phyloP scores from a whole-genome alignment of 2,113 vertebrate genomes.

The Myanophis thanlyinensis region DNA sequence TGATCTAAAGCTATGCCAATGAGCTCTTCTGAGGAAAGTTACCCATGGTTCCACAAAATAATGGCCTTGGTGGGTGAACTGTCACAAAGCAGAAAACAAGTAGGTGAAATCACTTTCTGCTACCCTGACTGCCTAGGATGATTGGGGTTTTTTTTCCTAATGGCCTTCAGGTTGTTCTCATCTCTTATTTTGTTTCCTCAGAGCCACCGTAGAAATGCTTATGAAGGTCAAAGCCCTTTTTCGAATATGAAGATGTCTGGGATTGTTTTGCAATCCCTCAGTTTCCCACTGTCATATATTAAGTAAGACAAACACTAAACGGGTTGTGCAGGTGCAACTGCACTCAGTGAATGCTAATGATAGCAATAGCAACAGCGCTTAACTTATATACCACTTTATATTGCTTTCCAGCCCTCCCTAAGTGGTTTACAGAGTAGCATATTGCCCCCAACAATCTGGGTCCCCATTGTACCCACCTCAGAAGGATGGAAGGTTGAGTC shows the following conservation, averaged over 20 bases:
- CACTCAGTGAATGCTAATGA: neutral
- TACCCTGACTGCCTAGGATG: neutral
- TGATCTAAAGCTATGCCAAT: neutral
- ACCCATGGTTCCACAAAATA: neutral
- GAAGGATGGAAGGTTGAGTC: too few relatives aligned
- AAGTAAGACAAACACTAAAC: neutral
- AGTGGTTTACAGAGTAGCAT: too few relatives aligned
- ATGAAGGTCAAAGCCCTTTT: neutral
- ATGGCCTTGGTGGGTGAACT: neutral
- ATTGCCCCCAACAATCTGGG: too few relatives aligned
- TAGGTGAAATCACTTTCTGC: neutral
- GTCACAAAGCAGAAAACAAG: neutral
- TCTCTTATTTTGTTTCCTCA: neutral
- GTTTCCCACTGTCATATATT: neutral
- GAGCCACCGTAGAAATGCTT: neutral
- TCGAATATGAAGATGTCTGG: neutral
- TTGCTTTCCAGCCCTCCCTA: too few relatives aligned
- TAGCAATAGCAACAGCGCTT: too few relatives aligned
- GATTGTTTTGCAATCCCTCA: neutral
- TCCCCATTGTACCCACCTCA: too few relatives aligned
- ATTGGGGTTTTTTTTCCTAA: neutral
- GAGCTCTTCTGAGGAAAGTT: neutral
- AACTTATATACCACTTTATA: too few relatives aligned
- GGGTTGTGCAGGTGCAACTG: neutral
- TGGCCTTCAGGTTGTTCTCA: neutral